Percentiles rank a stretch among this genome's conserved stretches.
These are phyloP conservation scores for Drosophila rufa DNA, from an alignment of 1,140 invertebrate species.

Conservation along the genomic window DNA sequence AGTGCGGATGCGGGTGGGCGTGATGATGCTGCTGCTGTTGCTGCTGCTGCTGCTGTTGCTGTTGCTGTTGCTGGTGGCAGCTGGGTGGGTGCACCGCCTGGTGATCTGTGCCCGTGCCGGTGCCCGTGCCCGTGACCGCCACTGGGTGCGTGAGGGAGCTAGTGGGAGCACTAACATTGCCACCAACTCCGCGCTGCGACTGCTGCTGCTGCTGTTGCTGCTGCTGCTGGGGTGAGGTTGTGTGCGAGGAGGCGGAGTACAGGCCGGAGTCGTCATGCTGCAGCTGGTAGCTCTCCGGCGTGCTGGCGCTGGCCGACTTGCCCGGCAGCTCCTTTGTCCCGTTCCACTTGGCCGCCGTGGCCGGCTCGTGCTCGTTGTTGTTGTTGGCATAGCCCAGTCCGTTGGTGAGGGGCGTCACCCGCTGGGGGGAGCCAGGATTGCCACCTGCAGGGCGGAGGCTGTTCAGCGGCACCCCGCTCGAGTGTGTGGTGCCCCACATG, in stretches of 20 bases:
- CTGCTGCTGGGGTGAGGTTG: constrained; percentile 77
- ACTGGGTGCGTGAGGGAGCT: constrained; percentile 54
- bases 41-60: constrained; percentile 47
- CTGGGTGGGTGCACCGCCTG: constrained; percentile 56
- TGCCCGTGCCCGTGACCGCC: constrained; percentile 30
- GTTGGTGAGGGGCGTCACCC: constrained; percentile 70
- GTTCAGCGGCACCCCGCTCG: constrained; percentile 72
- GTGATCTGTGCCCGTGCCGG: constrained; percentile 56
- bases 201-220: constrained; percentile 51
- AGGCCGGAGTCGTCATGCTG: constrained; percentile 81
- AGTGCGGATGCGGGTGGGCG: constrained; percentile 60
- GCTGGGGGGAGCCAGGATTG: constrained; percentile 72
- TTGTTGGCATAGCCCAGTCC: constrained; percentile 71
- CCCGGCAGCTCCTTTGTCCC: constrained; percentile 62
- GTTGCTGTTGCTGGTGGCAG: constrained; percentile 57
- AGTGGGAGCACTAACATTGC: constrained; percentile 66
- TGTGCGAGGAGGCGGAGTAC: constrained; percentile 81
- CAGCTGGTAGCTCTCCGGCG: constrained; percentile 76
- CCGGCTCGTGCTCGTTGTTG: constrained; percentile 65
- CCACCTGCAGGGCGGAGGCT: constrained; percentile 68
- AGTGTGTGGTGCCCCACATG: constrained; percentile 91
- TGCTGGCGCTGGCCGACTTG: constrained; percentile 67
- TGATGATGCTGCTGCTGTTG: constrained; percentile 46
- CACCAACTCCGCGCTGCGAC: constrained; percentile 58
- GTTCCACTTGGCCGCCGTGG: constrained; percentile 76